Base-by-base conservation (phyloP, 1,140 invertebrate species). In the Plectrocnemia conspersa region DNA sequence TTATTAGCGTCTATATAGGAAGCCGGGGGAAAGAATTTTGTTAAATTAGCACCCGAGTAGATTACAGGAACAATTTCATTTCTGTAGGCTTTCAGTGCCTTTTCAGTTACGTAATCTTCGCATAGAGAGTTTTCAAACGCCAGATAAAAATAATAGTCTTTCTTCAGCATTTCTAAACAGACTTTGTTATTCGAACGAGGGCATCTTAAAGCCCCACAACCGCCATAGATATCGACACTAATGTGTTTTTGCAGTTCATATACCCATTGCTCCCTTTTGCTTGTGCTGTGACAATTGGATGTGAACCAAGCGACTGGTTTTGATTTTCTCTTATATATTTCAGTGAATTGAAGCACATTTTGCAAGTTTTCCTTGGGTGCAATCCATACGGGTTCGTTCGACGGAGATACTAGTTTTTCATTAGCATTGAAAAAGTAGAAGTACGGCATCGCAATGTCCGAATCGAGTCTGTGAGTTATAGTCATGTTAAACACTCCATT, bases 161-260 rank as follows among this genome's bases (percentile, higher is more conserved):
- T 63, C 56, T 72, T 66, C 10, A 82, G 54, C 58, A 68, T 65
- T 2, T 69, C 52, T 23, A 74, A 74, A 32, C 75, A 77, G 16
- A 54, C 57, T 0, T 64, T 58, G 42, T 69, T 68, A 0, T 64
- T 63, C 32, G 65, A 32, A 19, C 62, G 62, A 0, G 64, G 59
- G 53, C 74, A 67, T 41, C 64, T 48, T 1, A 67, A 55, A 0
- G 41, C 49, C 1, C 77, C 76, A 62, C 85, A 88, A 1, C 62
- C 66, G 5, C 85, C 85, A 62, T 79, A 88, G n/a, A 85, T 74
- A 64, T 88, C 82, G 5, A 88, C 77, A 2, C 65, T 24, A 11
- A 86, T 75, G 54, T 74, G 71, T 45, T 79, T 70, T 41, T 73
- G 63, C 4, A 87, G 66, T 55, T 79, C 68, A 16, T 65, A 59